phyloP scores from a whole-genome alignment of 1,140 invertebrate species.

The Zelostemma sp. region DNA sequence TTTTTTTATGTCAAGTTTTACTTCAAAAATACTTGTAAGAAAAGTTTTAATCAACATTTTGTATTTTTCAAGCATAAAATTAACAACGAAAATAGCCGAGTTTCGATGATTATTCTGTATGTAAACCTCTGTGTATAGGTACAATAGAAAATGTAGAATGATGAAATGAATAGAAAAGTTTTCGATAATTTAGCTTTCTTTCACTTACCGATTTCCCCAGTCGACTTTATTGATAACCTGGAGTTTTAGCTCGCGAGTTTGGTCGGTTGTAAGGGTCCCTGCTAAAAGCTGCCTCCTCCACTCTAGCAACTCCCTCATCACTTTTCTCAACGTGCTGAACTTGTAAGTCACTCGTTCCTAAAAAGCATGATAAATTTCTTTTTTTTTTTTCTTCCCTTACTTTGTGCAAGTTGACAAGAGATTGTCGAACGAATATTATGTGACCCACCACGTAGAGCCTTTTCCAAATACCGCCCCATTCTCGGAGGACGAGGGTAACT shows the following conservation, averaged over 20 bases:
- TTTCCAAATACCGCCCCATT: constrained; percentile 95
- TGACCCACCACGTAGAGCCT: constrained; percentile 85
- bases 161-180: constrained; percentile 25
- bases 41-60: too few relatives aligned
- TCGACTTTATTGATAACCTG: constrained; percentile 92
- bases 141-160: too few relatives aligned
- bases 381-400: not conserved
- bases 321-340: constrained; percentile 84
- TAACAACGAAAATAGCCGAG: too few relatives aligned
- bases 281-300: constrained; percentile 85
- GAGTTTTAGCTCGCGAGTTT: constrained; percentile 85
- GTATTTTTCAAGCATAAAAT: too few relatives aligned
- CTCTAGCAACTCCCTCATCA: constrained; percentile 90
- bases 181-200: too few relatives aligned
- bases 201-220: constrained; percentile 93
- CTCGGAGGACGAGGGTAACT: constrained; percentile 86
- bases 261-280: constrained; percentile 90
- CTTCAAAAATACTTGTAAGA: too few relatives aligned
- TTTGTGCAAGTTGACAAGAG: not conserved
- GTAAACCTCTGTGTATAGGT: too few relatives aligned
- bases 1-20: too few relatives aligned
- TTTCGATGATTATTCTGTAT: too few relatives aligned
- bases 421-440: not conserved
- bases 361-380: constrained; percentile 25
- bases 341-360: constrained; percentile 86